Percentiles rank a stretch among this genome's conserved stretches.
phyloP scores from a whole-genome alignment of 2,888 invertebrate genomes.

The Hirtodrosophila duncani region DNA sequence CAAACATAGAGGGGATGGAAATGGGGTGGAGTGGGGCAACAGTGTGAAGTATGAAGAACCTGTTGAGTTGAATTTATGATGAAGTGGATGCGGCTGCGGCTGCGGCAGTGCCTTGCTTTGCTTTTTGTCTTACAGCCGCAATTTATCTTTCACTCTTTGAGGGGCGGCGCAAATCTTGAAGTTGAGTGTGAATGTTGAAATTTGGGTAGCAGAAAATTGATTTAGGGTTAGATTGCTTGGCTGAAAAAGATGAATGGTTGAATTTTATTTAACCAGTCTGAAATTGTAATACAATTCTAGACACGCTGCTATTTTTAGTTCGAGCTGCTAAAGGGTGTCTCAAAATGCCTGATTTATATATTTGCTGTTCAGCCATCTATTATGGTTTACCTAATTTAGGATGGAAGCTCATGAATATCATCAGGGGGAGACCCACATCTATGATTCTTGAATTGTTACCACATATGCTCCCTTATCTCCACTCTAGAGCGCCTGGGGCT shows the following conservation, averaged over 20 bases:
- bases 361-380: neutral
- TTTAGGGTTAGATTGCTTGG: no score
- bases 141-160: conserved; percentile 35
- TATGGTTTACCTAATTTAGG: conserved; percentile 11
- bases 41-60: no score
- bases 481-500: conserved; percentile 21
- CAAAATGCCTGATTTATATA: neutral
- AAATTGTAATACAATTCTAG: no score
- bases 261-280: conserved; percentile 2
- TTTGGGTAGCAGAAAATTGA: no score
- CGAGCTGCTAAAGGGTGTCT: no score
- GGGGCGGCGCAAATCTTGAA: conserved; percentile 19
- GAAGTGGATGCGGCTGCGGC: conserved; percentile 24
- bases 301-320: no score
- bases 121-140: conserved; percentile 38
- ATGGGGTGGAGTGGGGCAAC: neutral
- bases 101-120: conserved; percentile 27
- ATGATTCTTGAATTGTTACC: conserved; percentile 8
- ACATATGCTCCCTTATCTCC: neutral
- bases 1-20: no score
- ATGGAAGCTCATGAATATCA: conserved; percentile 37
- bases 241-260: no score
- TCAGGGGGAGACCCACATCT: conserved; percentile 18
- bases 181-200: no score
- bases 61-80: conserved; percentile 38